Evolutionary conservation across 92 coral and sea anemone genomes (phyloP).

Genomic region (Zoanthus sansibaricus): DNA sequence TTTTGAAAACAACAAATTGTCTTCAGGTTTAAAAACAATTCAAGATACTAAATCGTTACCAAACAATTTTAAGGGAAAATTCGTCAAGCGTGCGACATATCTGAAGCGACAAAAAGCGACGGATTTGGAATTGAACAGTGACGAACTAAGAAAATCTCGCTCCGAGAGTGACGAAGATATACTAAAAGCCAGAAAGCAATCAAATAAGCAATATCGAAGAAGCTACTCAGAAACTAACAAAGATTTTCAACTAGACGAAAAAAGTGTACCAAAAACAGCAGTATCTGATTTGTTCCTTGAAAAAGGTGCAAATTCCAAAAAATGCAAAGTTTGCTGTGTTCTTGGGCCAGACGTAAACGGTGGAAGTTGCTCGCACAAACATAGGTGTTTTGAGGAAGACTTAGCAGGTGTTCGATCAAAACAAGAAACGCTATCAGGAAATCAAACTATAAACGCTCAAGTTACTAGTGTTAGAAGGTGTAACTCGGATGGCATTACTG

Average conservation of each 20-base stretch:
- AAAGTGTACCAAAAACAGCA: background rate
- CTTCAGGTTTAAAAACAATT: slow-evolving; percentile 7
- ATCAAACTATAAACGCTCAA: slow-evolving; percentile 2
- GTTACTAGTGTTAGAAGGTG: background rate
- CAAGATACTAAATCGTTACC: slow-evolving; percentile 5
- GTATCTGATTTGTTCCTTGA: slow-evolving; percentile 27
- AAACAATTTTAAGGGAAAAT: background rate
- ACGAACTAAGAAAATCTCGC: background rate
- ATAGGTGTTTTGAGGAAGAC: slow-evolving; percentile 20
- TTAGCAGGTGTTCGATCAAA: background rate
- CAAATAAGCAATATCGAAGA: background rate
- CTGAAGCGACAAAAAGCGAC: slow-evolving; percentile 33
- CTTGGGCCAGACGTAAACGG: slow-evolving; percentile 18
- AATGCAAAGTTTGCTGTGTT: slow-evolving; percentile 41
- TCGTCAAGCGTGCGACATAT: background rate
- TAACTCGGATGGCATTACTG: slow-evolving; percentile 10
- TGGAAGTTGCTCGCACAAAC: slow-evolving; percentile 34
- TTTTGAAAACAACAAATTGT: slow-evolving; percentile 12
- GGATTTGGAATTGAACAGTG: background rate
- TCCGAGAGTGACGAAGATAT: background rate
- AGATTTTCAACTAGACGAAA: background rate
- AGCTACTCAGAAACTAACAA: slow-evolving; percentile 38
- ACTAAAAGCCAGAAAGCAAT: background rate
- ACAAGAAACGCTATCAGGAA: background rate
- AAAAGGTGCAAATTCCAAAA: background rate